Evolutionary conservation across 2,113 vertebrate species (phyloP), one percentile per base, ranked within the genome.

Genomic region (Nycticryphes semicollaris): DNA sequence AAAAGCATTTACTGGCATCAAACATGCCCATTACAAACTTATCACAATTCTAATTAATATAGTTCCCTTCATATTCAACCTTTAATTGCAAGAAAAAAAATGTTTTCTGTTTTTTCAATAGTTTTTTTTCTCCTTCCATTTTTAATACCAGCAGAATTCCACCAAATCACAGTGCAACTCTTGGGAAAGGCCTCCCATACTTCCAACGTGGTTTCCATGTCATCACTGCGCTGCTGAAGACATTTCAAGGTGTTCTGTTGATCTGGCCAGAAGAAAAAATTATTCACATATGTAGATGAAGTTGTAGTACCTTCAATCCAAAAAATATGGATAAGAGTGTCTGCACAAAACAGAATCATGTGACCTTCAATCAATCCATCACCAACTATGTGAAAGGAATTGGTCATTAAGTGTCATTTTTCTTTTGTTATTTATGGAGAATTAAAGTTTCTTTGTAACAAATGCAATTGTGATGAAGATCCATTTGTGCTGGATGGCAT

Each of bases 401-500:
- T 63, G n/a, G 37, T 70, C 12, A 4, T 2, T 27, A 47, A 72
- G 28, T 13, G 35, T 50, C 25, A 84, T 76, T 93, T 31, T 73
- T 33, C 20, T 70, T 64, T 22, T n/a, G 70, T n/a, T 78, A 60
- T 64, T 84, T 68, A 92, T 73, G 84, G 53, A 51, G 41, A 87
- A 73, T 30, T 91, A 5, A 60, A 70, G 60, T 78, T 28, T 4
- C 5, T 53, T 10, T 85, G 53, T 56, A 93, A 77, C 31, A 96
- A 64, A 64, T 50, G 87, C 28, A 90, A 43, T 39, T 30, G 79
- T 76, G 95, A 72, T 4, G 82, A 78, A 85, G 39, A 67, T 53
- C 20, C 27, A 2, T 7, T 78, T 62, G 24, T 94, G 25, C 41
- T 97, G 33, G 90, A 91, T 12, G 99, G 99, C 99, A 99, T 99